A percentile compares a stretch with the other conserved stretches of the same genome.
These are phyloP conservation scores for Plebejus anna DNA, from an alignment of 2,888 invertebrate species.

Conservation along the genomic window DNA sequence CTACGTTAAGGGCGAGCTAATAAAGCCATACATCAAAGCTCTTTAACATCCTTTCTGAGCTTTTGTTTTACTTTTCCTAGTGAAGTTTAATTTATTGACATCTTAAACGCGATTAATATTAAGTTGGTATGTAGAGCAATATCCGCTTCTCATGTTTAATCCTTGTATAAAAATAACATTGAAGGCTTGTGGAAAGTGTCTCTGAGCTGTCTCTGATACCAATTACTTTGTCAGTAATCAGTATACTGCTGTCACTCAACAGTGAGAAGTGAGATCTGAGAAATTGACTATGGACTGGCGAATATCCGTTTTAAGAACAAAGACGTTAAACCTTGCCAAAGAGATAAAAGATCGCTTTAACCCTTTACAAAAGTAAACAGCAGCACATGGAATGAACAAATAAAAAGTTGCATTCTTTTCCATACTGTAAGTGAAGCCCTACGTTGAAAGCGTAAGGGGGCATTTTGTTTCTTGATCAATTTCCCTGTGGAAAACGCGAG, in stretches of 20 bases:
- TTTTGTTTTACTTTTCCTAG: background rate
- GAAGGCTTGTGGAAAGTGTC: background rate
- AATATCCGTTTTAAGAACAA: background rate
- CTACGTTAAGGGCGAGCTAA: slow-evolving; percentile 36
- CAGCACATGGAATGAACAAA: background rate
- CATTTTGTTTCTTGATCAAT: background rate
- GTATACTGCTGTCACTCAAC: background rate
- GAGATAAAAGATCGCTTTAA: no score
- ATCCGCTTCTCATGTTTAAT: background rate
- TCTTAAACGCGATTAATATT: slow-evolving; percentile 9
- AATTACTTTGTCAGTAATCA: background rate
- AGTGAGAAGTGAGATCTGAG: background rate
- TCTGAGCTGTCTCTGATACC: background rate
- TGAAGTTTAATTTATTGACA: background rate
- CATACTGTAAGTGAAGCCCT: background rate
- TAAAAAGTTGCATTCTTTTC: background rate
- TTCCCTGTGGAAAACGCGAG: background rate
- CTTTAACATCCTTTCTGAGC: background rate
- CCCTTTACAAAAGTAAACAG: background rate
- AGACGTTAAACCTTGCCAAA: background rate
- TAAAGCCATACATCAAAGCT: slow-evolving; percentile 6
- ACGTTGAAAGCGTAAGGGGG: background rate
- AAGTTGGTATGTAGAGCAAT: background rate
- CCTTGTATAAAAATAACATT: background rate
- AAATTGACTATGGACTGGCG: background rate